Percentiles rank a stretch among this genome's conserved stretches.
Conservation (phyloP, 2,888 invertebrate genomes). For the Linnaemya vulpina region DNA sequence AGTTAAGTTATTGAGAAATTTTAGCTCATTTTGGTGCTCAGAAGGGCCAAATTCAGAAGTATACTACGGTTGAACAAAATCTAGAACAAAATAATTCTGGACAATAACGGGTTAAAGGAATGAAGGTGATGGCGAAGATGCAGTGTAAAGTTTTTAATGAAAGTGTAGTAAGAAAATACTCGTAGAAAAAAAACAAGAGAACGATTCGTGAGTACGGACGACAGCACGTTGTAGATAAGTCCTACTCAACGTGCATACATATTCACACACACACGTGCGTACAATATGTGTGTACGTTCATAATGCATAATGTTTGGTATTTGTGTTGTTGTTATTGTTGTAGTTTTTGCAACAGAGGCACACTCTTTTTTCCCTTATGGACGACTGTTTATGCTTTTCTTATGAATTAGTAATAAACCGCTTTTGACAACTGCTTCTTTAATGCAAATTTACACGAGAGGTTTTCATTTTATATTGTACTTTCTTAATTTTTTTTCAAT, state of each 20-base stretch:
- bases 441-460: slow-evolving; percentile 48
- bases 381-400: slow-evolving; percentile 27
- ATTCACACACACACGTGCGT: not conserved
- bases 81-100: too few relatives aligned
- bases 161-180: not conserved
- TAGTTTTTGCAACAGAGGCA: slow-evolving; percentile 23
- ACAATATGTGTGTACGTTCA: not conserved
- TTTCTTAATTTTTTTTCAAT: slow-evolving; percentile 37
- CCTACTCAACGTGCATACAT: too few relatives aligned
- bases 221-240: too few relatives aligned
- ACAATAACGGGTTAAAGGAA: slow-evolving; percentile 17
- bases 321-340: not conserved
- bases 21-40: too few relatives aligned
- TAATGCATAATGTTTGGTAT: too few relatives aligned
- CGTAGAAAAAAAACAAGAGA: not conserved
- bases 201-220: not conserved
- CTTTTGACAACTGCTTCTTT: slow-evolving; percentile 50
- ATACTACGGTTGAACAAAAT: too few relatives aligned
- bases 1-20: too few relatives aligned
- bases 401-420: slow-evolving; percentile 58
- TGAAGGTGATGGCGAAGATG: not conserved
- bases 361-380: slow-evolving; percentile 16
- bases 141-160: slow-evolving; percentile 48
- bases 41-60: too few relatives aligned
- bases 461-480: slow-evolving; percentile 39